Base-by-base conservation (phyloP, 2,797 vertebrate species). In the Anas georgica region DNA sequence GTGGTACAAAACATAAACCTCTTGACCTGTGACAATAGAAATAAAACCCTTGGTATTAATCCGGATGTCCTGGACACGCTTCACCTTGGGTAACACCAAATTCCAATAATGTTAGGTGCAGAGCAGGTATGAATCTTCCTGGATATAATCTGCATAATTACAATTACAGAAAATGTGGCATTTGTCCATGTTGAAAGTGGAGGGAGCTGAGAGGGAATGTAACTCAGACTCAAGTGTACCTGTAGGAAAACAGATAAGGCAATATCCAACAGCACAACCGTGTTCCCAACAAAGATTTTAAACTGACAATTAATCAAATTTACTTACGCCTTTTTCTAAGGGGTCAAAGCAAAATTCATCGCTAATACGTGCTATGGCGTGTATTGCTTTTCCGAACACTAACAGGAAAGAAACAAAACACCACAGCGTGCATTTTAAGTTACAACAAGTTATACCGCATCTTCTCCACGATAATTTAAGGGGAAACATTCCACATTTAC, bases 301-400 rank as follows among this genome's bases (percentile, higher is more conserved):
- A 33, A 60, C 23, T 35, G 2, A 60, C 17, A 82, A n/a, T 28
- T 78, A 81, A 81, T 48, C 22, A 77, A 77, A 48, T 60, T 33
- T 70, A 97, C 98, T 98, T 98, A 99, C 99, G 93, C 99, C 99
- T 97, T 98, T 98, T 77, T 97, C 98, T 91, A 95, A 35, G 3
- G 99, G 99, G 79, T 99, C 99, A 95, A 99, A 96, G 98, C 99
- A 99, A 48, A 99, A 96, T 7, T 98, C 98, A 55, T 99, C 98
- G 78, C 99, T 98, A 62, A 99, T 92, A 82, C 98, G 97, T 46
- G 99, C 98, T 64, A 99, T 96, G 64, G 99, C 98, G 29, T 99
- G 98, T 82, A 99, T 59, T 10, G 99, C 99, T 97, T 98, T 99
- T 82, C 99, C 98, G 96, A 99, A 99, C 2, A 97, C 99, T 98